Conservation (phyloP, 2,113 vertebrate species). For the Dinomys branickii region DNA sequence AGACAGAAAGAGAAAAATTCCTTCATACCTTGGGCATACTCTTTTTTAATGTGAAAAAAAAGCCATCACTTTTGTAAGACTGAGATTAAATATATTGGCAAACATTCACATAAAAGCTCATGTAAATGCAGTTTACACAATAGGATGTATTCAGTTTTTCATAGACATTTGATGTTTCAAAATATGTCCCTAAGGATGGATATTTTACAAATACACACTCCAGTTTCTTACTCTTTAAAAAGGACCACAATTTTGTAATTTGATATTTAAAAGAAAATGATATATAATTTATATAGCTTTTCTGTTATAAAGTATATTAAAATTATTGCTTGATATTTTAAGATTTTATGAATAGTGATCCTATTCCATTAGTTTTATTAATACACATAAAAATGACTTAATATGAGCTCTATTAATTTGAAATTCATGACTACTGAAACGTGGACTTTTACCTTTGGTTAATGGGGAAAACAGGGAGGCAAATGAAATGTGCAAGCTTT, state of each 20-base stretch:
- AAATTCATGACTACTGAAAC: slow-evolving; percentile 53
- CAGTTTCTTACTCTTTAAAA: slow-evolving; percentile 37
- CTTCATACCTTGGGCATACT: neutral
- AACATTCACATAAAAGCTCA: neutral
- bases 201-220: slow-evolving; percentile 35
- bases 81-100: neutral
- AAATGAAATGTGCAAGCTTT: neutral
- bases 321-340: slow-evolving; percentile 61
- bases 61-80: neutral
- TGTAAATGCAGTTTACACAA: neutral
- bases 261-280: slow-evolving; percentile 41
- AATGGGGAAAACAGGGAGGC: slow-evolving; percentile 47
- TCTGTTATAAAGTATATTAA: slow-evolving; percentile 56
- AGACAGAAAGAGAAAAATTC: neutral
- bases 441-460: slow-evolving; percentile 42
- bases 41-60: neutral
- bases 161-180: neutral
- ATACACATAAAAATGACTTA: slow-evolving; percentile 51
- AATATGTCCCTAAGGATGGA: slow-evolving; percentile 22
- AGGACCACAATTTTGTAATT: slow-evolving; percentile 7
- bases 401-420: slow-evolving; percentile 24
- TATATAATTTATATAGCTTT: slow-evolving; percentile 34
- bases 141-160: neutral
- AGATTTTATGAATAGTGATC: slow-evolving; percentile 43
- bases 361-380: slow-evolving; percentile 62